A percentile compares a stretch with the other conserved stretches of the same genome.
phyloP scores from a whole-genome alignment of 2,797 vertebrate genomes.

The Squalus acanthias region DNA sequence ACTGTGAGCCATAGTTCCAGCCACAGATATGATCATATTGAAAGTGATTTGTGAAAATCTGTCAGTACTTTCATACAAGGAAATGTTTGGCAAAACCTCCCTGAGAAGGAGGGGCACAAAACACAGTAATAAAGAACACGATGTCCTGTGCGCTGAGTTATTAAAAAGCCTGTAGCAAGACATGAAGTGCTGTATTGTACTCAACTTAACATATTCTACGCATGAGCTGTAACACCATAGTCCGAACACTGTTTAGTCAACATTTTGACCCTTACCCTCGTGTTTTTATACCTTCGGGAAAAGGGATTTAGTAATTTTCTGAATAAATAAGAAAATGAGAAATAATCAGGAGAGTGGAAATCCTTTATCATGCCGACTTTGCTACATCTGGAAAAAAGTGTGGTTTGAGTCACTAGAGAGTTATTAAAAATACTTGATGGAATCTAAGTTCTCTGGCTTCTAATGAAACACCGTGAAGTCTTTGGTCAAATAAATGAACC shows the following conservation, averaged over 20 bases:
- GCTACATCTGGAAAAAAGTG: not conserved
- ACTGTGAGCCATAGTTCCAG: not conserved
- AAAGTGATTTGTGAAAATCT: not conserved
- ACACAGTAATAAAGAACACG: constrained; percentile 21
- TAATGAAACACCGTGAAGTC: constrained; percentile 20
- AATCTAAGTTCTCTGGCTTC: not conserved
- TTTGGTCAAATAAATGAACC: not conserved
- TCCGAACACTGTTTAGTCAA: constrained; percentile 6
- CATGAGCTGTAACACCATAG: constrained; percentile 21
- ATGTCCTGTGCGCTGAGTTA: constrained; percentile 22
- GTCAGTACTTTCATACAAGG: constrained; percentile 2
- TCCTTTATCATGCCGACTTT: not conserved
- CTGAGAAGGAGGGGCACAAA: not conserved
- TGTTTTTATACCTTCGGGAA: not conserved
- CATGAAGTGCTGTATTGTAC: constrained; percentile 24
- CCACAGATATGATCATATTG: not conserved
- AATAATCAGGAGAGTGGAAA: constrained; percentile 10
- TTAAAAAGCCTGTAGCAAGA: constrained; percentile 25
- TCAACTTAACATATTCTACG: not conserved
- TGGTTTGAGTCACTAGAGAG: not conserved
- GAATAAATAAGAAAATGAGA: not conserved
- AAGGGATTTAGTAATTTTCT: not conserved
- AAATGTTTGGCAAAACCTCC: constrained; percentile 5
- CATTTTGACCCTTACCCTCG: not conserved
- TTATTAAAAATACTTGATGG: constrained; percentile 13